Percentiles rank a stretch among this genome's conserved stretches.
phyloP scores from a whole-genome alignment of 2,888 invertebrate species.

The Synanthedon tipuliformis region DNA sequence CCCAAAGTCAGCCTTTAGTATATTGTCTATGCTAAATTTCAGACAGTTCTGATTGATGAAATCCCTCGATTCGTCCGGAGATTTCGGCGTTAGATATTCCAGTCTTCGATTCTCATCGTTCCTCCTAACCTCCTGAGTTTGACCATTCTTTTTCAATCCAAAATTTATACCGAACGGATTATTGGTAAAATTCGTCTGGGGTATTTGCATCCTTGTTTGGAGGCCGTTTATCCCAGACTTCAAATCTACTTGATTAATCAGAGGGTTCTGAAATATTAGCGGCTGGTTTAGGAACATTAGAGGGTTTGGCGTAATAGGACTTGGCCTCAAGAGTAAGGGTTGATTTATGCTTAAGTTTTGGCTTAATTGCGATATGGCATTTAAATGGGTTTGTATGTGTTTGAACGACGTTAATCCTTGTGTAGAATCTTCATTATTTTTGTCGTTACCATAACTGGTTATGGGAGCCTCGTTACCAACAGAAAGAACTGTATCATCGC shows the following conservation, averaged over 20 bases:
- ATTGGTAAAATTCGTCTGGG: constrained; percentile 34
- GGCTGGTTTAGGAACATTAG: constrained; percentile 63
- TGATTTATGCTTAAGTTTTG: constrained; percentile 57
- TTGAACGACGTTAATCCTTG: constrained; percentile 70
- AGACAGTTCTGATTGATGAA: constrained; percentile 71
- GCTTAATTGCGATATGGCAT: constrained; percentile 76
- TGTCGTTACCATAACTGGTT: constrained; percentile 34
- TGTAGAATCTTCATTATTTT: constrained; percentile 28
- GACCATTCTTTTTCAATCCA: constrained; percentile 29
- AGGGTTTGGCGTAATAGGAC: constrained; percentile 62
- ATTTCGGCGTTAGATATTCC: constrained; percentile 38
- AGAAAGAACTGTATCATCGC: constrained; percentile 83
- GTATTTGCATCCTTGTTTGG: constrained; percentile 31
- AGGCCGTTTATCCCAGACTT: constrained; percentile 35
- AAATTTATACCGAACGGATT: constrained; percentile 47
- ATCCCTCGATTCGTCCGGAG: constrained; percentile 50
- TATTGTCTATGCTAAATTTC: constrained; percentile 89
- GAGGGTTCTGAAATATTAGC: constrained; percentile 49
- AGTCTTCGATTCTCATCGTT: constrained; percentile 45
- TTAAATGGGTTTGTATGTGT: constrained; percentile 76
- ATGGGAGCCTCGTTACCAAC: constrained; percentile 82
- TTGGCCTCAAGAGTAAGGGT: constrained; percentile 52
- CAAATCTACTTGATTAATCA: constrained; percentile 47
- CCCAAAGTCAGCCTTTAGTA: constrained; percentile 87
- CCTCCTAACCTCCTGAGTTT: constrained; percentile 31